Evolutionary conservation across 2,797 vertebrate species (phyloP), one percentile per base, ranked within the genome.

Genomic region (Pseudocheirus occidentalis): DNA sequence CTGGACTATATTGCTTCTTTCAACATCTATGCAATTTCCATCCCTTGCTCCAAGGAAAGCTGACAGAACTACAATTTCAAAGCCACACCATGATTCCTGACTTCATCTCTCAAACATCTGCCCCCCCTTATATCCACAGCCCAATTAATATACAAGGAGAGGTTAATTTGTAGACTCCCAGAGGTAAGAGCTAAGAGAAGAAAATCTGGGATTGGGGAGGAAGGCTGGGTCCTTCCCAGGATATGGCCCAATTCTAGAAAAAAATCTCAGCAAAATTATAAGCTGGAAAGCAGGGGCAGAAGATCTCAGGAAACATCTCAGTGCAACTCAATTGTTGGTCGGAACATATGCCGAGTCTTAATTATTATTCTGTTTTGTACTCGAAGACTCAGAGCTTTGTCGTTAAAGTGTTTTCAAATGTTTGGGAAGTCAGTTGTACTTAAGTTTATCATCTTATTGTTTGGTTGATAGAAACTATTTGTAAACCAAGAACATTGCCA

Each of bases 381-480:
- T 95, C 91, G 34, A 56, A 96, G 96, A 31, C 96, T 96, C 89
- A 34, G 96, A 96, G 95, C 40, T 93, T 96, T 92, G 91, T 55
- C 81, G 97, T 73, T 95, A 94, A 92, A 98, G 94, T 95, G 62
- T 96, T 98, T 98, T 98, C 98, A 98, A 98, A 98, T 98, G 96
- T 96, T 97, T 97, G 96, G 94, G 95, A 98, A 98, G 95, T 96
- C 97, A 96, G 24, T 97, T 52, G n/a, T 97, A 95, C 98, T 99
- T 98, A 98, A 97, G 93, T 98, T 98, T 97, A 93, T 97, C 98
- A 96, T 92, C 96, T 96, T 95, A 95, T 96, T 98, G 96, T 98
- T 98, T 98, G 96, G 97, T 98, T 98, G 98, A 98, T 94, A 98
- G 96, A 96, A 97, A 97, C 96, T 98, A 98, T 98, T 98, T 98